These are phyloP conservation scores for Mythimna loreyi DNA, from an alignment of 2,888 invertebrate genomes.

Conservation along the genomic window DNA sequence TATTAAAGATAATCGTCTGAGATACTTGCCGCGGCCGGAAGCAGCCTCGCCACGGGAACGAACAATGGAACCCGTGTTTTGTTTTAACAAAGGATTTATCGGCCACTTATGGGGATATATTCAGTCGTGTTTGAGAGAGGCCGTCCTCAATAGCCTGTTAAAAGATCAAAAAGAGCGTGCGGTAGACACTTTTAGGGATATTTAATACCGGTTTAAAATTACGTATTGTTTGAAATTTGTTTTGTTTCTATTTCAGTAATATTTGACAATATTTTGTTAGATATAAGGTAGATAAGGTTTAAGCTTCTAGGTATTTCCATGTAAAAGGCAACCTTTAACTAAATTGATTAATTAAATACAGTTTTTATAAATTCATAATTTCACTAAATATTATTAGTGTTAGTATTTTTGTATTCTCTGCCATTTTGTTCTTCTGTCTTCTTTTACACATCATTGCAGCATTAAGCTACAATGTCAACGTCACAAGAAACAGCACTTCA, in stretches of 20 bases:
- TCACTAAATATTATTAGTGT: neutral
- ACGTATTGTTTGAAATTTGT: constrained; percentile 23
- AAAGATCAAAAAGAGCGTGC: constrained; percentile 62
- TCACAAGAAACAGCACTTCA: neutral
- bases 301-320: neutral
- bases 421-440: neutral
- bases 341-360: neutral
- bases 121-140: constrained; percentile 43
- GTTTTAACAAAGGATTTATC: constrained; percentile 69
- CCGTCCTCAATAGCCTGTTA: constrained; percentile 54
- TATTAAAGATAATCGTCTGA: constrained; percentile 71
- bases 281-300: no score
- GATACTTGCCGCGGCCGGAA: constrained; percentile 50
- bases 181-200: constrained; percentile 40
- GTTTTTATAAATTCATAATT: neutral
- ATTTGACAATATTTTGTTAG: neutral
- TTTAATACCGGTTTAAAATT: constrained; percentile 45
- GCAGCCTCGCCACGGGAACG: constrained; percentile 43
- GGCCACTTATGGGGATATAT: constrained; percentile 63
- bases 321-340: neutral
- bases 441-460: neutral
- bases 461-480: no score
- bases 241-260: constrained; percentile 6
- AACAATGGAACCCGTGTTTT: constrained; percentile 63
- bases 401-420: neutral